Base-by-base conservation (phyloP, 2,797 vertebrate genomes). In the Heteromormyrus szaboi region DNA sequence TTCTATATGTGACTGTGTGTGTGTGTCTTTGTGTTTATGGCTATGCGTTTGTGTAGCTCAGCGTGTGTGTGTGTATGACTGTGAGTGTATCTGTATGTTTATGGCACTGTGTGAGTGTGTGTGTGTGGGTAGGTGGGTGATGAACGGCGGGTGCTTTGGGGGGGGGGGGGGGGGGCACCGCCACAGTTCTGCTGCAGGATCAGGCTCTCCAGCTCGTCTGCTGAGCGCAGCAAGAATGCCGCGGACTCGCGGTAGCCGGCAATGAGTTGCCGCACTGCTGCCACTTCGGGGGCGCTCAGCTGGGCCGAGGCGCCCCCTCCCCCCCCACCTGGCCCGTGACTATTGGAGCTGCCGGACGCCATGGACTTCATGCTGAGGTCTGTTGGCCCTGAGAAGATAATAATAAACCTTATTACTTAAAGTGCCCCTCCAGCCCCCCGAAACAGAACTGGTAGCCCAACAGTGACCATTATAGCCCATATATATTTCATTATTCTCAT, bases 141-240 rank as follows among this genome's bases (percentile, higher is more conserved):
- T 76, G 90, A 87, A 14, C 65, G 54, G 90, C 29, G 33, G 14
- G 51, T 44, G 76, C 76, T 83, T 44, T 19, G 50, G 0, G 11
- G 19, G 2, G 19, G 0, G 56, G n/a, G 9, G 19, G 7, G 62
- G 87, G 89, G 59, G 11, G 2, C 7, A 62, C 89, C n/a, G 2
- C 54, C 92, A 99, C 97, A 99, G 97, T 99, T 99, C 96, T 99
- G 99, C 95, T 99, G 98, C 94, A 99, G 96, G 95, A 99, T 99
- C 95, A 99, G 98, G 96, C 98, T 99, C 94, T 99, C 99, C 94
- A 99, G 97, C 97, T 99, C 99, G 1, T 99, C 99, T 1, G 98
- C 99, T 0, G 99, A 99, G 88, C 98, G 98, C n/a, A 99, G 97
- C 93, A 99, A 96, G 94, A 99, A 99, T 56, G 99, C 98, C 0